Base-by-base conservation (phyloP, 2,888 invertebrate species). In the Stratiomys singularior region DNA sequence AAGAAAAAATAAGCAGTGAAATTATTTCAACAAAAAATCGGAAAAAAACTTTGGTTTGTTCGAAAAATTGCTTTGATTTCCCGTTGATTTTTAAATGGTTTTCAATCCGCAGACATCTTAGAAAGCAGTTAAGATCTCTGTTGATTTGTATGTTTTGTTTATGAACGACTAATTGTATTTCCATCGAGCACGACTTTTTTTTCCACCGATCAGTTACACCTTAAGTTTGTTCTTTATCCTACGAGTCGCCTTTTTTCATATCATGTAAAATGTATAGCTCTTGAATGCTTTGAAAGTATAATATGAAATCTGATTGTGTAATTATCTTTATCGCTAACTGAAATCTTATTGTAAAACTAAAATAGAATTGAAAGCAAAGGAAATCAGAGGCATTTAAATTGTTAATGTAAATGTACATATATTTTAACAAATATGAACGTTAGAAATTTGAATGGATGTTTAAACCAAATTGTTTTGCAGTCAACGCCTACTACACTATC, bases 341-440 rank as follows among this genome's bases (percentile, higher is more conserved):
- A 74, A 60, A 56, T 56, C 28, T 37, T 37, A 56, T 18, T 30
- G 58, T 58, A 18, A 23, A 74, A 60, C 15, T 74, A 60, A 58
- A 25, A 58, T 74, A 72, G 30, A 18, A 74, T 74, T 58, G 74
- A 74, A 74, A 74, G 60, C 74, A 74, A 74, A 37, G 37, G n/a
- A 72, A 74, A 44, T 74, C 30, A 76, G 76, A 76, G 64, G 76
- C 76, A 76, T 76, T 76, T 76, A 76, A 76, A 76, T 76, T 63
- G 76, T 76, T 76, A 64, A 63, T 76, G 76, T 76, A 76, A 76
- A 76, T 76, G 18, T 63, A 37, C 37, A 76, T 76, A 76, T 76
- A 76, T 76, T 76, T 64, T 60, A 64, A 46, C 46, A 76, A 64
- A 47, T 30, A 76, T 63, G 60, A 44, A 76, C 60, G 30, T 63